Evolutionary conservation across 2,888 invertebrate genomes (phyloP), one percentile per base, ranked within the genome.

Genomic region (Melieria crassipennis): DNA sequence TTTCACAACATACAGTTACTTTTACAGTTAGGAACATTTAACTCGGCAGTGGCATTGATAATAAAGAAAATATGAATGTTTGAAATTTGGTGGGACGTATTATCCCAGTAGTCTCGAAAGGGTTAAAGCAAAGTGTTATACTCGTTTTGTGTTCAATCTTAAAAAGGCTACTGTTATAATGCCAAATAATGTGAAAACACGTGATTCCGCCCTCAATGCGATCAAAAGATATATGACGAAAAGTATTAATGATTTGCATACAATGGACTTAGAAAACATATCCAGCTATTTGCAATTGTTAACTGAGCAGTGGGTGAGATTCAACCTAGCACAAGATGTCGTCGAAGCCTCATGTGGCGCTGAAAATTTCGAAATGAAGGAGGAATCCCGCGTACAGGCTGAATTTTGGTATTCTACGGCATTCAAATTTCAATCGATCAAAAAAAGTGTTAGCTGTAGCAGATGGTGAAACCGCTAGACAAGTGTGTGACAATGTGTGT

Each of bases 321-420:
- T 50, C 11, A 30, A 30, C 2, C 30, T 30, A 30, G 30, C 30
- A 30, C 30, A 30, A 30, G 30, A 30, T 30, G 30, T 2, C 30
- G 30, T 30, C 30, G 57, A 57, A 16, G 13, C 9, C 16, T 57
- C 57, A 1, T 57, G 57, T 57, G 57, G 57, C 7, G 57, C 9
- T 9, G 56, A 56, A n/a, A 56, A n/a, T n/a, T n/a, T 5, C 10
- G 64, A 69, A 61, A n/a, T n/a, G n/a, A n/a, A n/a, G n/a, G n/a
- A n/a, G n/a, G n/a, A 70, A 4, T 69, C 69, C 55, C 65, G 72
- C 9, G 55, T 70, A 60, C 67, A 75, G 46, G 73, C 73, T 11
- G 68, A 70, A 43, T 42, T 57, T 3, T 75, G 75, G 75, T 73
- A 73, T 50, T 13, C 57, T 11, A 9, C 43, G 13, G 61, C 61